Evolutionary conservation across 2,797 vertebrate genomes (phyloP).

Genomic region (Menidia menidia): DNA sequence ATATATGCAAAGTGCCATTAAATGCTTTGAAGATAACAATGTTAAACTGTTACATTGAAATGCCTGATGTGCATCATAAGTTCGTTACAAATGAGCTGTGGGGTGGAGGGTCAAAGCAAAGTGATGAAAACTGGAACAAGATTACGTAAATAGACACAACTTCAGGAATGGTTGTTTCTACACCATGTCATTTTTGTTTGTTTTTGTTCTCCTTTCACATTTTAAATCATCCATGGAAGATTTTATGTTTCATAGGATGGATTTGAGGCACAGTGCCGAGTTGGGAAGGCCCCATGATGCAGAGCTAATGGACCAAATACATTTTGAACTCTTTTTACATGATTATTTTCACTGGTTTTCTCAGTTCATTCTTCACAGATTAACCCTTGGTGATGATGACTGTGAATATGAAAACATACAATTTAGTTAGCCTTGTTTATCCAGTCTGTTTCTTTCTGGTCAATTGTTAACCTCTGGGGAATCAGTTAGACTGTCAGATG

Average conservation of each 20-base stretch:
- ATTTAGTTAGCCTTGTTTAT: slow-evolving; percentile 18
- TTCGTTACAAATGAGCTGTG: slow-evolving; percentile 21
- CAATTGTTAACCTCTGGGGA: slow-evolving; percentile 17
- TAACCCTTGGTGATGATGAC: slow-evolving; percentile 8
- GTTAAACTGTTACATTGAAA: not conserved
- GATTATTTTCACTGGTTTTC: not conserved
- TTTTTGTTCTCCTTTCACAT: not conserved
- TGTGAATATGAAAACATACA: slow-evolving; percentile 14
- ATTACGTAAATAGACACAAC: not conserved
- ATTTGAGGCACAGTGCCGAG: not conserved
- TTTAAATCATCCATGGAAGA: not conserved
- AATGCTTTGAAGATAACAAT: not conserved
- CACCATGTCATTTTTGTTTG: not conserved
- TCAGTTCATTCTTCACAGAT: slow-evolving; percentile 17
- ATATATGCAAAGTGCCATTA: not conserved
- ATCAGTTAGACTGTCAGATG: slow-evolving; percentile 43
- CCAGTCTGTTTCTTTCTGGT: not conserved
- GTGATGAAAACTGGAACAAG: not conserved
- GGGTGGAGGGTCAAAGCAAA: not conserved
- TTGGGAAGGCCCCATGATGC: slow-evolving; percentile 44
- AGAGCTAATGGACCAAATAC: slow-evolving; percentile 36
- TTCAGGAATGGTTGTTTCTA: not conserved
- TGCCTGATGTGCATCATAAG: slow-evolving; percentile 4
- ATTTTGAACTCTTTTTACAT: slow-evolving; percentile 2
- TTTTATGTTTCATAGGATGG: not conserved